phyloP scores from a whole-genome alignment of 2,113 vertebrate species.

The Eidolon helvum region DNA sequence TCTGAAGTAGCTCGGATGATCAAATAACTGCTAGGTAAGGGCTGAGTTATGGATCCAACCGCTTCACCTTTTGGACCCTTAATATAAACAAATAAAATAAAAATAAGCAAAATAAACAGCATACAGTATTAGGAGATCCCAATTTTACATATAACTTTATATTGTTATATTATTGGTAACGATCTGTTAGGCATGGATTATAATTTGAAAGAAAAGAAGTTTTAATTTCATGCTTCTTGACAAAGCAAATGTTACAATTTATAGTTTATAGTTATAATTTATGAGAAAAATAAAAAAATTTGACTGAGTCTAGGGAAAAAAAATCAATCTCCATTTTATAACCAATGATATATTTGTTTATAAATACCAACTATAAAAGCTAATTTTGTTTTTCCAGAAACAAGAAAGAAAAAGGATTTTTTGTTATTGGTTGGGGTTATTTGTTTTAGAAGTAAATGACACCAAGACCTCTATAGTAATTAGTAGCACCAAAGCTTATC shows the following conservation, averaged over 20 bases:
- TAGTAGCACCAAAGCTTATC: background rate
- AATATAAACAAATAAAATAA: conserved; percentile 45
- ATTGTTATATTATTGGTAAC: background rate
- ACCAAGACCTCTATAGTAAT: background rate
- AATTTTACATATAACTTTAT: background rate
- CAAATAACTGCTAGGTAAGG: conserved; percentile 97
- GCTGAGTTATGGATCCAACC: conserved; percentile 98
- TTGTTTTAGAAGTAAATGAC: background rate
- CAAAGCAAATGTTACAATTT: background rate
- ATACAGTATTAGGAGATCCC: background rate
- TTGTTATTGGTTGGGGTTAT: background rate
- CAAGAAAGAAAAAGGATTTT: background rate
- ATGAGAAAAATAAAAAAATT: background rate
- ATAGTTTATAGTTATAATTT: background rate
- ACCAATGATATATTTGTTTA: background rate
- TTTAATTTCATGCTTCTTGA: conserved; percentile 34
- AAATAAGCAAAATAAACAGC: conserved; percentile 38
- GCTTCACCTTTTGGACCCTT: conserved; percentile 99
- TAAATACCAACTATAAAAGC: background rate
- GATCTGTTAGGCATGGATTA: background rate
- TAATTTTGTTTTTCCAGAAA: conserved; percentile 13
- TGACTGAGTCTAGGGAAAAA: background rate
- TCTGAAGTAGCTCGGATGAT: conserved; percentile 98
- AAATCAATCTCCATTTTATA: background rate
- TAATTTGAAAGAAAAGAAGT: conserved; percentile 38